Conservation (phyloP, 2,113 vertebrate genomes). For the Capricornis sumatraensis region DNA sequence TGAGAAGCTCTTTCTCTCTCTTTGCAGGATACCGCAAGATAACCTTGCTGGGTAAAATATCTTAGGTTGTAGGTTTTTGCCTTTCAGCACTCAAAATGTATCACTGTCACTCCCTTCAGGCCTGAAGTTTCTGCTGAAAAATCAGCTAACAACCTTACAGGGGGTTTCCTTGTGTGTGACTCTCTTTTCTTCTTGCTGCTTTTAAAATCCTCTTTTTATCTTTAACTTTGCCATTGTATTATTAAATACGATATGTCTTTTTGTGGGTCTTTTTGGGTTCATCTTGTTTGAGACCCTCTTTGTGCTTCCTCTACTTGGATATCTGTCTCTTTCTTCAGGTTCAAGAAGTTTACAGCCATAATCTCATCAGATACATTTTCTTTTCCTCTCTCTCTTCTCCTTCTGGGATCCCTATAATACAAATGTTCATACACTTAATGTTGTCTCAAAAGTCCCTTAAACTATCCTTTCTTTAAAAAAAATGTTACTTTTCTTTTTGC, state of each 20-base stretch:
- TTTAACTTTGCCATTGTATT: background rate
- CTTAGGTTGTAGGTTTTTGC: background rate
- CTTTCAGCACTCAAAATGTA: background rate
- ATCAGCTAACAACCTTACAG: background rate
- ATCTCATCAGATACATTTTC: background rate
- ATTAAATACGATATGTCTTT: background rate
- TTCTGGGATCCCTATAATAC: background rate
- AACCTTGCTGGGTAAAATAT: background rate
- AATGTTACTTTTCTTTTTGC: background rate
- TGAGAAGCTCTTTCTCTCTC: background rate
- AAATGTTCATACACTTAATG: background rate
- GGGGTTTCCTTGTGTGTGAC: background rate
- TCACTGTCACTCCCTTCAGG: background rate
- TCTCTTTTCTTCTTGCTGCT: background rate
- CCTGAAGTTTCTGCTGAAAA: background rate
- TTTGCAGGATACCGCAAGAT: background rate
- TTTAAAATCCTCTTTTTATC: background rate
- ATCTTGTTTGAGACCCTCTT: background rate
- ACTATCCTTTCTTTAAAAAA: background rate
- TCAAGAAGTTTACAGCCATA: background rate
- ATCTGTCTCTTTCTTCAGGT: background rate
- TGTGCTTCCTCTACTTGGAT: background rate
- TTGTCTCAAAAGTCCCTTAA: background rate
- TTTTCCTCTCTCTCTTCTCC: background rate
- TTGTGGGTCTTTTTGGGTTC: background rate